Conservation (phyloP, 2,797 vertebrate genomes). For the Galaxias olidus region DNA sequence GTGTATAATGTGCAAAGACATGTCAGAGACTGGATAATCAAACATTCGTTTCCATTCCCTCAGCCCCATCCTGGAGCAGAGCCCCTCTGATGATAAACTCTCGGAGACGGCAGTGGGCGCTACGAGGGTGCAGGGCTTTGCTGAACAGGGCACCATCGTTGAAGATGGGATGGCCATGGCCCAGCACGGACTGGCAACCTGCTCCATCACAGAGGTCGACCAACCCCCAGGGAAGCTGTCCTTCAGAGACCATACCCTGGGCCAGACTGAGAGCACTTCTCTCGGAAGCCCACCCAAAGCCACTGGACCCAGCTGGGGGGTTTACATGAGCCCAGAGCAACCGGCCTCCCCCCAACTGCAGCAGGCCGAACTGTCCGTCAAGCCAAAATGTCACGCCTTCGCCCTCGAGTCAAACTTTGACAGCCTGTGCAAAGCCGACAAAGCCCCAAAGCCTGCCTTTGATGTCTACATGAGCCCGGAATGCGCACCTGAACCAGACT, state of each 20-base stretch:
- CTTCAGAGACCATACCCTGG: constrained; percentile 68
- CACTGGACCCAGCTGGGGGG: constrained; percentile 41
- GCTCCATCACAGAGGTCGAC: constrained; percentile 61
- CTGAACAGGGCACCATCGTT: constrained; percentile 62
- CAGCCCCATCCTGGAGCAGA: constrained; percentile 79
- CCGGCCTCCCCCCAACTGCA: neutral
- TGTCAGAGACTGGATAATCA: neutral
- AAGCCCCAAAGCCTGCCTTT: neutral
- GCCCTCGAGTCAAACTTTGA: constrained; percentile 35
- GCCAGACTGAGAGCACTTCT: constrained; percentile 11
- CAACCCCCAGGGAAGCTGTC: constrained; percentile 52
- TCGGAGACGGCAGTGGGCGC: neutral
- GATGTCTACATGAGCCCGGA: constrained; percentile 58
- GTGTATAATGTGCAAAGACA: neutral
- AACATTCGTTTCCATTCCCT: neutral
- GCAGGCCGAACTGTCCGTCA: neutral
- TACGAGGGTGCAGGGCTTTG: constrained; percentile 10
- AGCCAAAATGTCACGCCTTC: constrained; percentile 3
- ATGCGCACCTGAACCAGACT: constrained; percentile 9
- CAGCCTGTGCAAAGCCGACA: neutral
- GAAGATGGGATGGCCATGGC: constrained; percentile 47
- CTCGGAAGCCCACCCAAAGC: constrained; percentile 13
- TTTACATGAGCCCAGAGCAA: constrained; percentile 47
- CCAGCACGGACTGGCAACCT: constrained; percentile 48
- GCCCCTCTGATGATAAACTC: constrained; percentile 49